These are phyloP conservation scores for Monochamus saltuarius DNA, from an alignment of 1,140 invertebrate species.

Conservation along the genomic window DNA sequence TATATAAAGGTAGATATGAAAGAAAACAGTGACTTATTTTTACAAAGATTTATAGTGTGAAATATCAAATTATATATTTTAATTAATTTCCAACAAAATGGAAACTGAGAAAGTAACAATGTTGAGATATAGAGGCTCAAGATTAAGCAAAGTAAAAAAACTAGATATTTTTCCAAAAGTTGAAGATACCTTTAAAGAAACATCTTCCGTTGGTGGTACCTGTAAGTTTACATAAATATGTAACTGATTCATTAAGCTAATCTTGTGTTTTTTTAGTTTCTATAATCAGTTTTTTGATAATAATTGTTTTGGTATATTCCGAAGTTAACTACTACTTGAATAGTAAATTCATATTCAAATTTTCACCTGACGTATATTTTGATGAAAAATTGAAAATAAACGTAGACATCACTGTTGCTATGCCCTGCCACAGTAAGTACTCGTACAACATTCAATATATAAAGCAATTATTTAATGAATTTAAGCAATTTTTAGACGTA, in stretches of 20 bases:
- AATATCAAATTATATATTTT: too few species aligned
- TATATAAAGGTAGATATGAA: too few species aligned
- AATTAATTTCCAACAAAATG: constrained; percentile 24
- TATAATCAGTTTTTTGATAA: constrained; percentile 75
- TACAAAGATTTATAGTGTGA: too few species aligned
- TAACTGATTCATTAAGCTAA: constrained; percentile 2
- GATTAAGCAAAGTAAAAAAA: constrained; percentile 76
- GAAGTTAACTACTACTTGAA: constrained; percentile 85
- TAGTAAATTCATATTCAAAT: constrained; percentile 82
- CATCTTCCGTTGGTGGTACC: constrained; percentile 78
- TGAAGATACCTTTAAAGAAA: constrained; percentile 79
- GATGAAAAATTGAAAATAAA: constrained; percentile 89
- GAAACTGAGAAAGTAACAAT: constrained; percentile 51
- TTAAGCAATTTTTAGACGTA: constrained; percentile 65
- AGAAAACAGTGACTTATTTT: too few species aligned
- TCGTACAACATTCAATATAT: too few species aligned
- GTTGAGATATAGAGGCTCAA: constrained; percentile 63
- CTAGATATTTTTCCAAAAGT: constrained; percentile 90
- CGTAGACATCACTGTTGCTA: constrained; percentile 92
- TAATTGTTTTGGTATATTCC: constrained; percentile 76
- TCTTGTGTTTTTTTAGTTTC: constrained; percentile 63
- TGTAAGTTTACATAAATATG: constrained; percentile 57
- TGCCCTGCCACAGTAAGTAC: constrained; percentile 78
- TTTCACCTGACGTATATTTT: constrained; percentile 85
- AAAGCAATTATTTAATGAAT: too few species aligned